Base-by-base conservation (phyloP, 2,797 vertebrate species). In the Corythornis leucogaster region DNA sequence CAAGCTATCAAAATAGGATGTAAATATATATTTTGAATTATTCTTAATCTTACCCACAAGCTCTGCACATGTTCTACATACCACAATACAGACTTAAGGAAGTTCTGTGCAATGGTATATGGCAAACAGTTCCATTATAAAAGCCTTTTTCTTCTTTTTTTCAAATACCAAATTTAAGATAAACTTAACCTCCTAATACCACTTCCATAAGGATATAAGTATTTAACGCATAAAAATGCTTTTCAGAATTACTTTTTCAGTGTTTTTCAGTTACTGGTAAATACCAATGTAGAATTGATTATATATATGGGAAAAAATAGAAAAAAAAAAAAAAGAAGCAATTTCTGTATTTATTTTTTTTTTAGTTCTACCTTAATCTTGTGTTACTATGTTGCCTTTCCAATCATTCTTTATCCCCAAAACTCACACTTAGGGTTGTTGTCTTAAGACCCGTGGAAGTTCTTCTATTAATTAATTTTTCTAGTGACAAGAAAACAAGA, bases 401-500 rank as follows among this genome's bases (percentile, higher is more conserved):
- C 35, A 80, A 54, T 43, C 22, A 78, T 33, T 69, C 30, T 59
- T 78, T 79, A 80, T 69, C 11, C 20, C 18, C 25, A 76, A 82
- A 93, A 64, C 33, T 62, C 58, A 68, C 4, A 31, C 18, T 48
- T 0, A 45, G 26, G 18, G 13, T 30, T 85, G 30, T 21, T 90
- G 35, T 76, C 63, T 89, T 88, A 79, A 92, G 63, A 61, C 17
- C 54, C 77, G 70, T 45, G 45, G 71, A 84, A 90, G 78, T 92
- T 90, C 69, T 93, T 89, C 81, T 85, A 93, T 93, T 89, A 94
- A 89, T 94, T 95, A 87, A 80, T 94, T 89, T 93, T 89, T 94
- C 86, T 64, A 82, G 38, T 93, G 93, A 95, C 95, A 96, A 94
- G 90, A 73, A 94, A 94, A 80, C 68, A 95, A 96, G 95, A 96